Base-by-base conservation (phyloP, 2,113 vertebrate genomes). In the Hipposideros armiger region DNA sequence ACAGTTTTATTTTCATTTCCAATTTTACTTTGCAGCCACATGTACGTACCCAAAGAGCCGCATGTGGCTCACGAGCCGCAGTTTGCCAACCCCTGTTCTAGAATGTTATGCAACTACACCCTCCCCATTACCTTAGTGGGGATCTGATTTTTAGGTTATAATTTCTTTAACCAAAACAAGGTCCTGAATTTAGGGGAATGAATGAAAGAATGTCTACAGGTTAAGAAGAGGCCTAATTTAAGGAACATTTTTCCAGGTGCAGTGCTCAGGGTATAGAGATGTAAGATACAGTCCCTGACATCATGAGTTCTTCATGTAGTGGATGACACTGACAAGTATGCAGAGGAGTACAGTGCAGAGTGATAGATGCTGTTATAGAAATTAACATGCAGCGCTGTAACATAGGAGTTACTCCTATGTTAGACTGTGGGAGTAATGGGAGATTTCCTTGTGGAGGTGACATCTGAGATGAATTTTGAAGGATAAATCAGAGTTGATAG, bases 131-230 rank as follows among this genome's bases (percentile, higher is more conserved):
- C 30, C 67, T 82, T 73, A 62, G 32, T 52, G 26, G 16, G 54
- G 69, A 62, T 28, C 28, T 87, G 40, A 81, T 50, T 47, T 72
- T 54, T 74, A 81, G 26, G 50, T 74, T 90, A 42, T 47, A 89
- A 86, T 93, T 94, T 72, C 86, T 62, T 84, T 58, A 74, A 88
- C 83, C 82, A 73, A 88, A 81, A 45, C 28, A 36, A 95, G 70
- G 16, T 70, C 7, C 40, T 88, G n/a, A 40, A 73, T 67, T 84
- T 95, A 54, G n/a, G 30, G 52, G 28, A 77, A 69, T 42, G 19
- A 78, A 3, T 40, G 22, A 72, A 94, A 60, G 62, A 80, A 56
- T 66, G 19, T 40, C 62, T 69, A 4, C 10, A 58, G 58, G n/a
- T 42, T 17, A 69, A 83, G 50, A 45, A 80, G 67, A 86, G 19